phyloP scores from a whole-genome alignment of 2,888 invertebrate species.

The Euproctis similis region DNA sequence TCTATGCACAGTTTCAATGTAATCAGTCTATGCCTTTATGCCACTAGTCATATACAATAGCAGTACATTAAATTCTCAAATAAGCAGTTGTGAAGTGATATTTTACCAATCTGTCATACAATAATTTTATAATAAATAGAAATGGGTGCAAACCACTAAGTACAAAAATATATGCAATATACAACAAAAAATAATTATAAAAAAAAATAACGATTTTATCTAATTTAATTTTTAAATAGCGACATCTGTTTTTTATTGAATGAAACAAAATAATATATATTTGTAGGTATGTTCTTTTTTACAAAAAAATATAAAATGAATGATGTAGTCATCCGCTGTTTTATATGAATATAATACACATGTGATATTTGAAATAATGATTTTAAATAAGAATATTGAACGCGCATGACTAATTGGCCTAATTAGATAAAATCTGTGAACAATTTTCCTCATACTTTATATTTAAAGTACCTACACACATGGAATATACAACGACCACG shows the following conservation, averaged over 20 bases:
- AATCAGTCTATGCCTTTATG: conserved; percentile 34
- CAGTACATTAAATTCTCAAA: conserved; percentile 50
- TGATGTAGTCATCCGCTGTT: conserved; percentile 10
- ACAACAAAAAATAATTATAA: no score
- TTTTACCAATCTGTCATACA: conserved; percentile 32
- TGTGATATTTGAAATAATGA: conserved; percentile 16
- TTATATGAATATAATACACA: conserved; percentile 6
- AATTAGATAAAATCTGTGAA: conserved; percentile 24
- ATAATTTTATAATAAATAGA: conserved; percentile 25
- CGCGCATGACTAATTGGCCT: conserved; percentile 10
- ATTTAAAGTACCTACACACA: conserved; percentile 45
- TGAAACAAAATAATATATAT: neutral
- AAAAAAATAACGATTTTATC: conserved; percentile 12
- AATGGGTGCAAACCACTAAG: conserved; percentile 41
- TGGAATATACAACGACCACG: conserved; percentile 62
- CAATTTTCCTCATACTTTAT: conserved; percentile 34
- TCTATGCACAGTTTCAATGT: neutral
- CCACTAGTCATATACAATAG: conserved; percentile 64
- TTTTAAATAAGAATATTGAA: conserved; percentile 10
- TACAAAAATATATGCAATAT: conserved; percentile 42
- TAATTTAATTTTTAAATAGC: conserved; percentile 5
- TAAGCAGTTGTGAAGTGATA: conserved; percentile 40
- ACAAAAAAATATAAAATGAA: no score
- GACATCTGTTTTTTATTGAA: no score
- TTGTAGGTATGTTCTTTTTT: neutral